A percentile compares a stretch with the other conserved stretches of the same genome.
Evolutionary conservation across 1,140 invertebrate species (phyloP).

Genomic region (Druon quercuslanigerum): DNA sequence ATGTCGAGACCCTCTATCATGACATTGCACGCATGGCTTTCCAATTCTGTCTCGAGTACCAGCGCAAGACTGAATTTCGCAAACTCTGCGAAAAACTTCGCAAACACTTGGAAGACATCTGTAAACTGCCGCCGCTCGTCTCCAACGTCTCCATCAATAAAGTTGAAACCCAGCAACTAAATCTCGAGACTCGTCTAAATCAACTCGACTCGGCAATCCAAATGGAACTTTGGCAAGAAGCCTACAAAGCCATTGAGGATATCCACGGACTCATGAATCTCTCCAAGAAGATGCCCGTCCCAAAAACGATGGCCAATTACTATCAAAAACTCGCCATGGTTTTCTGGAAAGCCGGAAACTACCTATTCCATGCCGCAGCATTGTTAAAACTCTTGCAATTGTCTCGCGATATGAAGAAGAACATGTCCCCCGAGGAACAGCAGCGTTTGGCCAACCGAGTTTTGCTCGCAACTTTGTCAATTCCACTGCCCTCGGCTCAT

Average conservation of each 20-base stretch:
- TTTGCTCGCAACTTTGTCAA: slow-evolving; percentile 92
- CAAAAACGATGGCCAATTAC: slow-evolving; percentile 98
- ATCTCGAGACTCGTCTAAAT: slow-evolving; percentile 95
- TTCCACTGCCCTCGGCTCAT: slow-evolving; percentile 95
- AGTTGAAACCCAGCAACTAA: slow-evolving; percentile 97
- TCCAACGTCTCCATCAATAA: slow-evolving; percentile 93
- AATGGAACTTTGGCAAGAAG: slow-evolving; percentile 99
- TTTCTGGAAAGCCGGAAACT: slow-evolving; percentile 99
- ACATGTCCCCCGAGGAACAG: slow-evolving; percentile 92
- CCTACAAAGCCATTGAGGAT: slow-evolving; percentile 98
- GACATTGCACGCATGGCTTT: slow-evolving; percentile 99
- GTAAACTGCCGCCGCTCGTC: slow-evolving; percentile 85
- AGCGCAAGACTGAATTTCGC: slow-evolving; percentile 98
- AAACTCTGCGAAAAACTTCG: slow-evolving; percentile 97
- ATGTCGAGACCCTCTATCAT: slow-evolving; percentile 96
- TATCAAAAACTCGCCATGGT: slow-evolving; percentile 98
- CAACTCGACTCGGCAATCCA: slow-evolving; percentile 97
- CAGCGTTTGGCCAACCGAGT: slow-evolving; percentile 96
- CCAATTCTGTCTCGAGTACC: slow-evolving; percentile 98
- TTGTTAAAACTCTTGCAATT: slow-evolving; percentile 95
- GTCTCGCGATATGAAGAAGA: slow-evolving; percentile 97
- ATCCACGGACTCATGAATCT: slow-evolving; percentile 97
- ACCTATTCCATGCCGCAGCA: slow-evolving; percentile 98
- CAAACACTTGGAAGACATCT: slow-evolving; percentile 96
- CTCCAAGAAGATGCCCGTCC: slow-evolving; percentile 96